These are phyloP conservation scores for Muscicapa adusta DNA, from an alignment of 2,113 vertebrate genomes.

Conservation along the genomic window DNA sequence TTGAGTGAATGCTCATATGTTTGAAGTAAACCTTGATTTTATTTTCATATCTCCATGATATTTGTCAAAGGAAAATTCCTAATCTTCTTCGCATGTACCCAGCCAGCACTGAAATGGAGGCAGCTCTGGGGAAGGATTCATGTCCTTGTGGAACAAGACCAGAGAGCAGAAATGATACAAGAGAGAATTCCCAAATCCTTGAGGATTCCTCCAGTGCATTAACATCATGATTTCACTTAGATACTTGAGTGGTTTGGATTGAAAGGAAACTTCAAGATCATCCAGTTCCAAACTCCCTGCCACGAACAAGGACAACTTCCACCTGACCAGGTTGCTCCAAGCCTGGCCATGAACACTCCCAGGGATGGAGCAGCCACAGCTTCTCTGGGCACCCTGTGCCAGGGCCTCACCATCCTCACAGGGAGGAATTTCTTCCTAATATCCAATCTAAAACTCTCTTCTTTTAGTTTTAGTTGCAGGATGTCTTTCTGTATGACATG, in stretches of 20 bases:
- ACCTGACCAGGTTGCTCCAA: not conserved
- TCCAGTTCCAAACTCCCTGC: not conserved
- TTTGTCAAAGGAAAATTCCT: not conserved
- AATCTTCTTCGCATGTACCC: not conserved
- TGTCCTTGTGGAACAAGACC: not conserved
- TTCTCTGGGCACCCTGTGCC: not conserved
- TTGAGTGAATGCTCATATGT: not conserved
- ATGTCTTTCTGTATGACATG: not conserved
- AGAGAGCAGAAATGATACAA: accelerated
- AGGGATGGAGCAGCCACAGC: not conserved
- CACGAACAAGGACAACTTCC: not conserved
- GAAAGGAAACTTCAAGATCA: not conserved
- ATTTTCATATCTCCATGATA: not conserved
- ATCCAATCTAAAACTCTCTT: not conserved
- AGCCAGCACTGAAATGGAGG: not conserved
- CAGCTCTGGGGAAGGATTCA: not conserved
- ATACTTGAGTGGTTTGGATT: not conserved
- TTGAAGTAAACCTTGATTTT: not conserved
- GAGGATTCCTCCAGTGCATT: not conserved
- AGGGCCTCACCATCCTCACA: not conserved
- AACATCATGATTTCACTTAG: not conserved
- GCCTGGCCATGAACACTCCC: not conserved
- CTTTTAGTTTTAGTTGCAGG: not conserved
- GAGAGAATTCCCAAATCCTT: not conserved
- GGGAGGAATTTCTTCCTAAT: not conserved